Percentiles rank a stretch among this genome's conserved stretches.
Conservation (phyloP, 2,113 vertebrate species). For the Stomatorhinus ivindoensis region DNA sequence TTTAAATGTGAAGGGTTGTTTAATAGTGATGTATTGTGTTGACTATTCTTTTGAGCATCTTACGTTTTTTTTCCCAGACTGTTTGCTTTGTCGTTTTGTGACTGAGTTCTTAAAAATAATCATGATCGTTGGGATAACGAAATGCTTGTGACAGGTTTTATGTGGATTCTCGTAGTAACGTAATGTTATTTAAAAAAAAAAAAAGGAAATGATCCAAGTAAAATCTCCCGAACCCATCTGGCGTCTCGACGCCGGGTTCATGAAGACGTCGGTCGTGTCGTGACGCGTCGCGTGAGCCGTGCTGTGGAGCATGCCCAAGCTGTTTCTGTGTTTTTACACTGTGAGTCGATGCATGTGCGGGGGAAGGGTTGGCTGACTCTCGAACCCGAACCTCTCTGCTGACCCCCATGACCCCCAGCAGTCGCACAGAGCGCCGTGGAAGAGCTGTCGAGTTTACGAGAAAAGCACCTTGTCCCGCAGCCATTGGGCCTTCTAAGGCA, state of each 20-base stretch:
- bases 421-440: background rate
- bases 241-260: conserved; percentile 23
- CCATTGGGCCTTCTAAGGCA: background rate
- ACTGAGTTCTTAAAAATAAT: background rate
- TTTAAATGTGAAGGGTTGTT: background rate
- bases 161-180: conserved; percentile 31
- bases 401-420: background rate
- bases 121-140: conserved; percentile 27
- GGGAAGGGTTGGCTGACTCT: background rate
- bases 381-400: background rate
- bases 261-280: conserved; percentile 23
- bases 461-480: background rate
- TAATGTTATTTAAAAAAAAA: background rate
- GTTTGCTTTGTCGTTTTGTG: background rate
- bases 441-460: background rate
- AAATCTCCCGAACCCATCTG: background rate
- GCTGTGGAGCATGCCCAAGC: conserved; percentile 22
- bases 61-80: background rate
- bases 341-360: conserved; percentile 28
- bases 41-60: background rate
- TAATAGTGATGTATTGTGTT: background rate
- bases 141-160: conserved; percentile 46
- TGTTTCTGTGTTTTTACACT: conserved; percentile 23
- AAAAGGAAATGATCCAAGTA: background rate
- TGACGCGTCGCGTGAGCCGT: conserved; percentile 17